Percentiles rank a stretch among this genome's conserved stretches.
phyloP scores from a whole-genome alignment of 2,113 vertebrate genomes.

The Hydropotes inermis region DNA sequence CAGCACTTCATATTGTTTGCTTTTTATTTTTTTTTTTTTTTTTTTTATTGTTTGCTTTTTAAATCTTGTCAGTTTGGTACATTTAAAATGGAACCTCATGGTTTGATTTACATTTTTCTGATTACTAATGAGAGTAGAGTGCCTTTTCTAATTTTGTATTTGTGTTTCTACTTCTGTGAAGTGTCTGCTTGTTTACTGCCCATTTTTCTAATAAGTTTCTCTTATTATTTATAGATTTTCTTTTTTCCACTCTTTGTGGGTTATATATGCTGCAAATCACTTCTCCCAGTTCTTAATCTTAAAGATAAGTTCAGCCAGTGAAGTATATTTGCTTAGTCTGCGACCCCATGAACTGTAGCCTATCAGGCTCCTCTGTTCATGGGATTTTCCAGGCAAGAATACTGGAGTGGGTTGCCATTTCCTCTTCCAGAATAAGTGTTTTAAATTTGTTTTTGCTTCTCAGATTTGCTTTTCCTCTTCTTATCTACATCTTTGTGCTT shows the following conservation, averaged over 20 bases:
- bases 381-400: background rate
- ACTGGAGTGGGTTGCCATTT: background rate
- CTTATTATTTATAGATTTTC: background rate
- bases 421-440: background rate
- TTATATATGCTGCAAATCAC: background rate
- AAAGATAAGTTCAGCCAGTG: background rate
- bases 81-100: background rate
- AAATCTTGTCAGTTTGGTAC: background rate
- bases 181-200: background rate
- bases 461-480: background rate
- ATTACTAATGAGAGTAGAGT: background rate
- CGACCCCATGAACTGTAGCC: background rate
- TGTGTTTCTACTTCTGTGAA: slow-evolving; percentile 12
- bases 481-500: background rate
- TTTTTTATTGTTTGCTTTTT: background rate
- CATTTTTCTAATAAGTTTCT: background rate
- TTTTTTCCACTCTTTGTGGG: background rate
- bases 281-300: background rate
- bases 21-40: no score
- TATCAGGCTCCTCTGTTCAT: background rate
- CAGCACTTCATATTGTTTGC: no score
- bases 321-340: background rate
- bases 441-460: background rate
- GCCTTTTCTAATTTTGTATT: background rate
- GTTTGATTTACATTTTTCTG: background rate